Conservation (phyloP, 2,888 invertebrate species). For the Limenitis camilla region DNA sequence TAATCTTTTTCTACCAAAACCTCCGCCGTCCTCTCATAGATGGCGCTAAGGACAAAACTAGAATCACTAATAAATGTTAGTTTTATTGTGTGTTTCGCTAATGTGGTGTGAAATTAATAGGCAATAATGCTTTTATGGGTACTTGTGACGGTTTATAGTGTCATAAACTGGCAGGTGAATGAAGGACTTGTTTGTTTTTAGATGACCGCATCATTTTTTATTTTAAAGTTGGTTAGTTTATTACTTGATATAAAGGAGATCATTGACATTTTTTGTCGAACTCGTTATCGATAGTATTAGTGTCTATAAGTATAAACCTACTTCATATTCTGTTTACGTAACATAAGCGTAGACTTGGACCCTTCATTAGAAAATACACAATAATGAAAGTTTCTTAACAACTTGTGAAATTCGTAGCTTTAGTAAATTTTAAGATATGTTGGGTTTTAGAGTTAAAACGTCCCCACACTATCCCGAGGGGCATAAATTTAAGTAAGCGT, state of each 20-base stretch:
- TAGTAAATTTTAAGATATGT: constrained; percentile 19
- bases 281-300: too few relatives aligned
- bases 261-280: not conserved
- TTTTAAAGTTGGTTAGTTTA: constrained; percentile 26
- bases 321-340: not conserved
- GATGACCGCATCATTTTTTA: constrained; percentile 51
- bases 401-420: constrained; percentile 17
- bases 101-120: constrained; percentile 75
- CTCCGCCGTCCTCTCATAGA: constrained; percentile 49
- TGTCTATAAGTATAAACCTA: not conserved
- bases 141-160: constrained; percentile 65
- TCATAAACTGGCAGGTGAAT: constrained; percentile 64
- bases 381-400: constrained; percentile 12
- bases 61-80: constrained; percentile 64
- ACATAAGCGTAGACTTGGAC: constrained; percentile 4
- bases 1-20: constrained; percentile 65
- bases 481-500: constrained; percentile 52
- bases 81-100: constrained; percentile 74
- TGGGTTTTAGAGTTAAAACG: constrained; percentile 25
- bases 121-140: constrained; percentile 72
- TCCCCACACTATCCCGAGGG: constrained; percentile 32
- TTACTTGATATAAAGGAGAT: not conserved
- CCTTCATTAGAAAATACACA: constrained; percentile 3
- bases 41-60: constrained; percentile 64
- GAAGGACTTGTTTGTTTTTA: constrained; percentile 58